These are phyloP conservation scores for Pitangus sulphuratus DNA, from an alignment of 2,797 vertebrate species.

Conservation along the genomic window DNA sequence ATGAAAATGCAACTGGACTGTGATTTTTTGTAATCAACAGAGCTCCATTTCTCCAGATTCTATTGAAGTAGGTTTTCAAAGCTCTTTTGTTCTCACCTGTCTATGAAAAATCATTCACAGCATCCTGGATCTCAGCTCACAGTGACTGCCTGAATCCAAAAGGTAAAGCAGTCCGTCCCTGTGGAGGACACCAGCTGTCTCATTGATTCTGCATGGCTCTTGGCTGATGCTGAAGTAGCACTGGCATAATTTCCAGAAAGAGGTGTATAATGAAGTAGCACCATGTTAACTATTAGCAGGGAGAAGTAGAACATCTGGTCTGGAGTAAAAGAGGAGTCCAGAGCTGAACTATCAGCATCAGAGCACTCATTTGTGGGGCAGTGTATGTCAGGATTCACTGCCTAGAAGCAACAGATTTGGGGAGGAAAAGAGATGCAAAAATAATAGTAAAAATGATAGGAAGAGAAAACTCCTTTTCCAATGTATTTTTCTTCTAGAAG, in stretches of 20 bases:
- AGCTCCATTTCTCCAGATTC: conserved; percentile 65
- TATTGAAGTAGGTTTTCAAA: conserved; percentile 79
- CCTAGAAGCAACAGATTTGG: neutral
- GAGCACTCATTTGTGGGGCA: neutral
- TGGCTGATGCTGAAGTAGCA: conserved; percentile 70
- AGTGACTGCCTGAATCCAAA: conserved; percentile 76
- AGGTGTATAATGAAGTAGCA: conserved; percentile 75
- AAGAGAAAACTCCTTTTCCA: neutral
- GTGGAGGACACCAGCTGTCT: conserved; percentile 78
- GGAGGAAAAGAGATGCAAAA: neutral
- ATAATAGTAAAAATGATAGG: neutral
- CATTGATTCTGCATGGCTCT: conserved; percentile 75
- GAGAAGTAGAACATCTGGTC: conserved; percentile 79
- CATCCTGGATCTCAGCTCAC: conserved; percentile 70
- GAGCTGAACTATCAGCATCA: conserved; percentile 49
- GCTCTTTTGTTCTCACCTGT: conserved; percentile 80
- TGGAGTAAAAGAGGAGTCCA: conserved; percentile 74
- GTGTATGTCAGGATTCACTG: neutral
- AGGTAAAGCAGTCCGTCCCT: conserved; percentile 73
- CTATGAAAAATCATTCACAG: conserved; percentile 77
- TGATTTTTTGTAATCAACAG: conserved; percentile 65
- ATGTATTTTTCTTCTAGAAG: neutral
- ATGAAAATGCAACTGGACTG: conserved; percentile 66
- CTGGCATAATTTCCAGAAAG: conserved; percentile 75
- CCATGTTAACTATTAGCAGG: conserved; percentile 73